These are phyloP conservation scores for Hydractinia symbiolongicarpus DNA, from an alignment of 30 jellyfish, hydroid and myxozoan species.

Conservation along the genomic window DNA sequence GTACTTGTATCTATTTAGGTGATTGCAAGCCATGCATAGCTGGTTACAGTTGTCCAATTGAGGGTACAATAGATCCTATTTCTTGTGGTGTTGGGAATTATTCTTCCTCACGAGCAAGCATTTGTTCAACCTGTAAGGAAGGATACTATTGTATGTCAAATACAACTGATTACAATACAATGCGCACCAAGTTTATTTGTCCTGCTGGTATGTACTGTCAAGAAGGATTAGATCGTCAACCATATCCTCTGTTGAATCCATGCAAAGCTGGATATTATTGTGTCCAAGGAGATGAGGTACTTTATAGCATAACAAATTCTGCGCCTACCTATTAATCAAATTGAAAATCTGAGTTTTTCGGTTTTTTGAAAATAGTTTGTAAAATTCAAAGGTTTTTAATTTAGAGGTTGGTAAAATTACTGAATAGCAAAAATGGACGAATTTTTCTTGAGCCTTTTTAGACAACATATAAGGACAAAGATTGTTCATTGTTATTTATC, in stretches of 20 bases:
- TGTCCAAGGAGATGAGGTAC: constrained; percentile 82
- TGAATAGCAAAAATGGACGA: too few relatives aligned
- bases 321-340: too few relatives aligned
- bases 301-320: too few relatives aligned
- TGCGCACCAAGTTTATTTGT: constrained; percentile 64
- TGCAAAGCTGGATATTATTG: constrained; percentile 83
- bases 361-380: too few relatives aligned
- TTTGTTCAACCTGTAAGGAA: constrained; percentile 64
- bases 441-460: too few relatives aligned
- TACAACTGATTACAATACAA: constrained; percentile 51
- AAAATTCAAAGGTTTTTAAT: too few relatives aligned
- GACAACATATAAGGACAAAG: too few relatives aligned
- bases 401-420: too few relatives aligned
- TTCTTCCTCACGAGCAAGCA: constrained; percentile 73
- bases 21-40: constrained; percentile 76
- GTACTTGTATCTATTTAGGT: constrained; percentile 21
- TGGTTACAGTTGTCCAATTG: constrained; percentile 78
- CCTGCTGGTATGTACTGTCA: constrained; percentile 98
- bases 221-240: constrained; percentile 70
- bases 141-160: constrained; percentile 86
- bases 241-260: constrained; percentile 56
- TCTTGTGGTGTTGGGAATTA: constrained; percentile 74
- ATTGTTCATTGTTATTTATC: too few relatives aligned
- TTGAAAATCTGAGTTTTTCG: too few relatives aligned
- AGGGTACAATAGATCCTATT: constrained; percentile 69